Percentiles rank a stretch among this genome's conserved stretches.
Evolutionary conservation across 64 coral and sea anemone species (phyloP).

Genomic region (Porites australiensis): DNA sequence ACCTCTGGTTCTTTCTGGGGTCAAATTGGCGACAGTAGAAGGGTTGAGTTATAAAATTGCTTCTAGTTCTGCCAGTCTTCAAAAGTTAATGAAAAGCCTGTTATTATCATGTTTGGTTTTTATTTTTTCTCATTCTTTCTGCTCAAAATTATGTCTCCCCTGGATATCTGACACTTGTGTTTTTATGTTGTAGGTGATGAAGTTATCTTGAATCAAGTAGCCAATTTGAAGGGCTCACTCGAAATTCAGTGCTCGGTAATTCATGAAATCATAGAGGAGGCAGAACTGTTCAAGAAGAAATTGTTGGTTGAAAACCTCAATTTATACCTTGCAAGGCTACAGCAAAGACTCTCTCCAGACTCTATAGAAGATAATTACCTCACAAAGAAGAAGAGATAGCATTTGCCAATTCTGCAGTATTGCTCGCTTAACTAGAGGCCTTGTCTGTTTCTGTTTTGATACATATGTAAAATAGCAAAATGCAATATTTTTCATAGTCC

Average conservation of each 20-base stretch:
- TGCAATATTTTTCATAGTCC: background rate
- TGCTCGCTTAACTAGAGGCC: background rate
- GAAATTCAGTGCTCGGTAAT: slow-evolving; percentile 72
- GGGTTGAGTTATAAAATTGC: too few species aligned
- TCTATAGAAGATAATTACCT: background rate
- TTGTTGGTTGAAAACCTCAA: slow-evolving; percentile 79
- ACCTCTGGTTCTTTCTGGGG: too few species aligned
- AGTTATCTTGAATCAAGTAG: slow-evolving; percentile 64
- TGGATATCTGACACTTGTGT: background rate
- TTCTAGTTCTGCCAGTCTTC: too few species aligned
- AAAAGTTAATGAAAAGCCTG: too few species aligned
- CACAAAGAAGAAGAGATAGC: slow-evolving; percentile 39
- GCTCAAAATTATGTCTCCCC: too few species aligned
- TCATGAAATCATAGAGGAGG: slow-evolving; percentile 91
- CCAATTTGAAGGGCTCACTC: slow-evolving; percentile 76
- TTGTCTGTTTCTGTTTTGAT: background rate
- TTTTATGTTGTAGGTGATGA: slow-evolving; percentile 78
- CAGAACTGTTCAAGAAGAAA: slow-evolving; percentile 87
- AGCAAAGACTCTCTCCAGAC: slow-evolving; percentile 46
- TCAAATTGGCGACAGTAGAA: too few species aligned
- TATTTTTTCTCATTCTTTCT: too few species aligned
- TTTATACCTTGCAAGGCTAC: slow-evolving; percentile 19
- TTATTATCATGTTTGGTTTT: too few species aligned
- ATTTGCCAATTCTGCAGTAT: background rate
- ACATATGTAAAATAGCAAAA: background rate